Conservation (phyloP, 2,797 vertebrate genomes). For the Spinus olivaceus region DNA sequence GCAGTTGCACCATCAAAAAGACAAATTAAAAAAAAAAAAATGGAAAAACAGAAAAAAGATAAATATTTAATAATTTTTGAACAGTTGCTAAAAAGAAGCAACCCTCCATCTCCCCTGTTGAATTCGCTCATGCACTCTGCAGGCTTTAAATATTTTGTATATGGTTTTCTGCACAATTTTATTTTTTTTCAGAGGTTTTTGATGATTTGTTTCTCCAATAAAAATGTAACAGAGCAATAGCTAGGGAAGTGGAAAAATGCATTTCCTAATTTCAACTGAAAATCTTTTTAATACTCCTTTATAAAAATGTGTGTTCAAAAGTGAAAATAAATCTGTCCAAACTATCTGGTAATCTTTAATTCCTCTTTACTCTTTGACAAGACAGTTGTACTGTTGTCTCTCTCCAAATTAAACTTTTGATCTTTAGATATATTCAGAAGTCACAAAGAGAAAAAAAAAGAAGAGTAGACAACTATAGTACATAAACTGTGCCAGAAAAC, state of each 20-base stretch:
- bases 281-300: background rate
- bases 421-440: background rate
- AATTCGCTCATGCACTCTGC: background rate
- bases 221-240: background rate
- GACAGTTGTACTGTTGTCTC: background rate
- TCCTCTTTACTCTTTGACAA: background rate
- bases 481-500: background rate
- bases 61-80: background rate
- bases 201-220: background rate
- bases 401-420: background rate
- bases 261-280: background rate
- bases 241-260: background rate
- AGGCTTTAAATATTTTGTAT: background rate
- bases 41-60: rapidly evolving
- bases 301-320: background rate
- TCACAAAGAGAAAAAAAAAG: rapidly evolving
- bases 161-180: background rate
- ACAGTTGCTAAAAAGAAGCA: background rate
- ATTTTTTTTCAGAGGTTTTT: background rate
- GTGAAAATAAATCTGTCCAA: background rate
- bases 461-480: background rate
- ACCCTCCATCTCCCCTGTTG: background rate
- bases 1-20: background rate
- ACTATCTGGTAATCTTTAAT: background rate
- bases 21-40: background rate